Percentiles rank a stretch among this genome's conserved stretches.
phyloP scores from a whole-genome alignment of 2,113 vertebrate species.

The Amblyopsis rosae region DNA sequence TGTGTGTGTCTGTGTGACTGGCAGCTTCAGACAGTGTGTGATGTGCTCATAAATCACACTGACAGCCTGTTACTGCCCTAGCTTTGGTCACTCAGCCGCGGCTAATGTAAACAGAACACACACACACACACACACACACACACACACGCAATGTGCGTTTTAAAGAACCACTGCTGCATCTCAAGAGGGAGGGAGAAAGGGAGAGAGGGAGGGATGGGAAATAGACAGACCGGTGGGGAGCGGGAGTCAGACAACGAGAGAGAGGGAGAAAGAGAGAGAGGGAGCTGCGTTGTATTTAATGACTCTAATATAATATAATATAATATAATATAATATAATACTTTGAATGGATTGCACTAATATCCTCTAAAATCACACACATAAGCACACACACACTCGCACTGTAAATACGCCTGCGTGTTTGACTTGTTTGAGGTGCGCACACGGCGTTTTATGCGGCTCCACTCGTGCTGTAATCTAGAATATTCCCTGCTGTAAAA shows the following conservation, averaged over 20 bases:
- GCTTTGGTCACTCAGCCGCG: conserved; percentile 89
- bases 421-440: no score
- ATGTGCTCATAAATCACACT: conserved; percentile 97
- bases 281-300: conserved; percentile 6
- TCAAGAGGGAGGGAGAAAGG: conserved; percentile 63
- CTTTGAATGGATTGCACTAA: background rate
- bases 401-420: background rate
- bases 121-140: conserved; percentile 38
- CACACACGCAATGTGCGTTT: conserved; percentile 66
- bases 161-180: conserved; percentile 79
- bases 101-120: conserved; percentile 83
- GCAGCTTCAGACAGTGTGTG: conserved; percentile 89
- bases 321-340: no score
- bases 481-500: background rate
- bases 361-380: no score
- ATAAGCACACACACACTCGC: background rate
- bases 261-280: conserved; percentile 23
- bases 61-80: conserved; percentile 87
- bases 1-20: conserved; percentile 67
- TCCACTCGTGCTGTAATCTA: no score
- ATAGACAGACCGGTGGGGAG: conserved; percentile 22
- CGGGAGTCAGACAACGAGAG: conserved; percentile 27
- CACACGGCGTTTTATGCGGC: background rate
- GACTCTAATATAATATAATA: background rate
- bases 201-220: conserved; percentile 55